Percentiles rank a stretch among this genome's conserved stretches.
phyloP scores from a whole-genome alignment of 2,888 invertebrate genomes.

The Pinctada fucata region DNA sequence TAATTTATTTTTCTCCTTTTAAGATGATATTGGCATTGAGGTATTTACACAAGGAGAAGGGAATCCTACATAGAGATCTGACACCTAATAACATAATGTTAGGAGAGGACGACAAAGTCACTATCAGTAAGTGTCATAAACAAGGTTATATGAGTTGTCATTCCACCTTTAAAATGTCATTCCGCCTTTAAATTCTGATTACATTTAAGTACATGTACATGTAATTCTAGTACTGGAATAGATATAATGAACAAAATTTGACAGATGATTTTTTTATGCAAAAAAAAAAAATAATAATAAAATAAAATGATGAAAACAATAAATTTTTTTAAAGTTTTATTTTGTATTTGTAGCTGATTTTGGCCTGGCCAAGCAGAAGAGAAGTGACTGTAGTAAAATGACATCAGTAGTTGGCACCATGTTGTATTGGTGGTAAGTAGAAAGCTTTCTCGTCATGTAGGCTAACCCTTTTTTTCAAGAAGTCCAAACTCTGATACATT shows the following conservation, averaged over 20 bases:
- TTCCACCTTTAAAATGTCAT: no score
- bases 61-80: conserved; percentile 76
- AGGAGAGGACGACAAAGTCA: conserved; percentile 76
- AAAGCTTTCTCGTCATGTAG: no score
- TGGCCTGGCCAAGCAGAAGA: conserved; percentile 78
- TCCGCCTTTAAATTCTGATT: no score
- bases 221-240: no score
- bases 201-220: no score
- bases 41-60: conserved; percentile 78
- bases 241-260: background rate
- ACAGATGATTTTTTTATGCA: background rate
- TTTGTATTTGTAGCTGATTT: conserved; percentile 75
- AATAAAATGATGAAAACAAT: no score
- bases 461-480: no score
- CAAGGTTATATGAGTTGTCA: background rate
- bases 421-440: conserved; percentile 76
- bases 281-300: no score
- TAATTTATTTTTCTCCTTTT: conserved; percentile 26
- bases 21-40: conserved; percentile 77
- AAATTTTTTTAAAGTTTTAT: no score
- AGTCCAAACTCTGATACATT: no score
- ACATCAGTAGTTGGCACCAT: conserved; percentile 78
- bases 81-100: conserved; percentile 77
- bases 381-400: conserved; percentile 76
- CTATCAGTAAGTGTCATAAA: conserved; percentile 72